Percentiles rank a stretch among this genome's conserved stretches.
phyloP scores from a whole-genome alignment of 2,113 vertebrate species.

The Psittacus erithacus region DNA sequence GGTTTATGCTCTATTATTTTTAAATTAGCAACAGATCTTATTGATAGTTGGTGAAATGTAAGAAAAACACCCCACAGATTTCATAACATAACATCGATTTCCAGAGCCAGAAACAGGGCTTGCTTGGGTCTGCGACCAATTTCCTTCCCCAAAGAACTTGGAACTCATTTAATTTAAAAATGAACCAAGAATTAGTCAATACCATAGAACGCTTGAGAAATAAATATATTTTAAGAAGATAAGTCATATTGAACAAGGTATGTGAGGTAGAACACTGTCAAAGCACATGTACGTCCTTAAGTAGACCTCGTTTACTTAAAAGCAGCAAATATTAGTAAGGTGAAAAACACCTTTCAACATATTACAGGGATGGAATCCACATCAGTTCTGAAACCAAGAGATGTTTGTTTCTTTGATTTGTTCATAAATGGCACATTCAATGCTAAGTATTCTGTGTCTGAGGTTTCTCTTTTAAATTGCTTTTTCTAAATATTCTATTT shows the following conservation, averaged over 20 bases:
- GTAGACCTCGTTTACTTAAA: not conserved
- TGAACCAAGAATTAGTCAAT: not conserved
- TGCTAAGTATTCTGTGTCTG: not conserved
- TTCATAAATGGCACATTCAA: not conserved
- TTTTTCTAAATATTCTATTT: not conserved
- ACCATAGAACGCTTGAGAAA: not conserved
- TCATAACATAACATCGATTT: not conserved
- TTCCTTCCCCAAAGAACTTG: not conserved
- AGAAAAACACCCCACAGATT: not conserved
- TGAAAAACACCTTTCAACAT: not conserved
- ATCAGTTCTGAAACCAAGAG: not conserved
- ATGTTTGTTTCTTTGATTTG: not conserved
- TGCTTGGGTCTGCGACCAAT: not conserved
- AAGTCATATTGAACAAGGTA: not conserved
- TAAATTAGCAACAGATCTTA: conserved; percentile 31
- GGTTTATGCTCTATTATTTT: conserved; percentile 1
- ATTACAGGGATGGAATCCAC: not conserved
- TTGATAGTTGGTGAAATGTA: not conserved
- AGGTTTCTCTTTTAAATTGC: not conserved
- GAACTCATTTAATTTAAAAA: not conserved
- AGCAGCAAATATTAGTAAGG: not conserved
- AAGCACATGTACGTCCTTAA: not conserved
- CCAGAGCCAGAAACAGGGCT: not conserved
- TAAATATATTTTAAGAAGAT: not conserved
- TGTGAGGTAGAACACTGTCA: not conserved